Conservation (phyloP, 2,888 invertebrate genomes). For the Drosophila macrospina region DNA sequence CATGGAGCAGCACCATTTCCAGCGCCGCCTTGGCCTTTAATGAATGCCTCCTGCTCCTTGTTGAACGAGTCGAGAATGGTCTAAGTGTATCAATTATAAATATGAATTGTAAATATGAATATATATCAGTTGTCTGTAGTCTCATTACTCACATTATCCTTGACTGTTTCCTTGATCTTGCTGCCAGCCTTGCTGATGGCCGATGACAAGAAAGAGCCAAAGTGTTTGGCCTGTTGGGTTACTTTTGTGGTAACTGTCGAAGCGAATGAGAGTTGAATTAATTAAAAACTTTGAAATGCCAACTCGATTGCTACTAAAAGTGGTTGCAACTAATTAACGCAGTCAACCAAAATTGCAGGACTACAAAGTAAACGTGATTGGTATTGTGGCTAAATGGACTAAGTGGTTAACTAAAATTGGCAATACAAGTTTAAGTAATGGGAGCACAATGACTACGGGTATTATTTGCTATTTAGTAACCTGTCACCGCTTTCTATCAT, state of each 20-base stretch:
- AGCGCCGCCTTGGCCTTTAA: slow-evolving; percentile 91
- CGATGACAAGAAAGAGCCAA: slow-evolving; percentile 96
- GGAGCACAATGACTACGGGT: slow-evolving; percentile 39
- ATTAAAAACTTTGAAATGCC: background rate
- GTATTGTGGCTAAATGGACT: slow-evolving; percentile 12
- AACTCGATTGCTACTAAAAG: background rate
- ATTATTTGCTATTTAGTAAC: slow-evolving; percentile 68
- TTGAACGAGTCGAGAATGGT: slow-evolving; percentile 98
- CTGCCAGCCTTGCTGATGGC: slow-evolving; percentile 98
- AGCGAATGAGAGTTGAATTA: slow-evolving; percentile 33
- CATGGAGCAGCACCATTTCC: slow-evolving; percentile 94
- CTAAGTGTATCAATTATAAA: slow-evolving; percentile 86
- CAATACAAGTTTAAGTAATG: slow-evolving; percentile 3
- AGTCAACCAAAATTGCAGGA: slow-evolving; percentile 52
- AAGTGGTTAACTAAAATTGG: slow-evolving; percentile 18
- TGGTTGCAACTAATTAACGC: slow-evolving; percentile 47
- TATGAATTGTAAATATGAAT: too few species aligned
- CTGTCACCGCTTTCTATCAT: slow-evolving; percentile 78
- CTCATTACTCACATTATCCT: slow-evolving; percentile 93
- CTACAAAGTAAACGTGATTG: slow-evolving; percentile 61
- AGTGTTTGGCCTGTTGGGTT: slow-evolving; percentile 94
- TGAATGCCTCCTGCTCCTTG: slow-evolving; percentile 98
- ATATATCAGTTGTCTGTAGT: too few species aligned
- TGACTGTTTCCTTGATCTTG: slow-evolving; percentile 98
- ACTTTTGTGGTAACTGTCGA: slow-evolving; percentile 93